These are phyloP conservation scores for Myopa tessellatipennis DNA, from an alignment of 2,888 invertebrate genomes.

Conservation along the genomic window DNA sequence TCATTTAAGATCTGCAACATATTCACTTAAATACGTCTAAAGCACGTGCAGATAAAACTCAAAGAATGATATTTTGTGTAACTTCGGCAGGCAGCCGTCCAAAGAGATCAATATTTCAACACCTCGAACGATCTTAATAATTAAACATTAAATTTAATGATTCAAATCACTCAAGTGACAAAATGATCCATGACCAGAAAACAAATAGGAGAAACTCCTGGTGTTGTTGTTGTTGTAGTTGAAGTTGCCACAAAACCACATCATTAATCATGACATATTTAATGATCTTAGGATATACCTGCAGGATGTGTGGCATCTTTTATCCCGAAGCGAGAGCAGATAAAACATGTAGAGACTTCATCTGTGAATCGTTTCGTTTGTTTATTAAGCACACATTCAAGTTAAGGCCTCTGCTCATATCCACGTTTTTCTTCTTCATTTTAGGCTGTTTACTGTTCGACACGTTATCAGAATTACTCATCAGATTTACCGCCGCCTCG, in stretches of 20 bases:
- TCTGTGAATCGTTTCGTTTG: not conserved
- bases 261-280: slow-evolving; percentile 59
- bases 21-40: not conserved
- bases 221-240: slow-evolving; percentile 15
- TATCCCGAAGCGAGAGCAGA: not conserved
- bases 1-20: slow-evolving; percentile 51
- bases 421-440: slow-evolving; percentile 39
- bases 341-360: not conserved
- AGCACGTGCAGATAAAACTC: not conserved
- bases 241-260: slow-evolving; percentile 42
- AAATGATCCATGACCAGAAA: not conserved
- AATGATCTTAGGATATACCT: slow-evolving; percentile 38
- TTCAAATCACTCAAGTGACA: slow-evolving; percentile 51
- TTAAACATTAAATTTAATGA: slow-evolving; percentile 61
- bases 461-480: slow-evolving; percentile 61
- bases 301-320: not conserved
- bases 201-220: not conserved
- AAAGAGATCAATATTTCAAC: slow-evolving; percentile 51
- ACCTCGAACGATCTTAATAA: slow-evolving; percentile 59
- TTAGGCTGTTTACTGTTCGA: slow-evolving; percentile 63
- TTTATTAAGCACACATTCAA: slow-evolving; percentile 42
- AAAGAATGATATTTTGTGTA: not conserved
- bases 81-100: not conserved
- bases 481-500: slow-evolving; percentile 63
- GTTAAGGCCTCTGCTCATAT: not conserved